phyloP scores from a whole-genome alignment of 1,140 invertebrate genomes.

The Calephelis nemesis region DNA sequence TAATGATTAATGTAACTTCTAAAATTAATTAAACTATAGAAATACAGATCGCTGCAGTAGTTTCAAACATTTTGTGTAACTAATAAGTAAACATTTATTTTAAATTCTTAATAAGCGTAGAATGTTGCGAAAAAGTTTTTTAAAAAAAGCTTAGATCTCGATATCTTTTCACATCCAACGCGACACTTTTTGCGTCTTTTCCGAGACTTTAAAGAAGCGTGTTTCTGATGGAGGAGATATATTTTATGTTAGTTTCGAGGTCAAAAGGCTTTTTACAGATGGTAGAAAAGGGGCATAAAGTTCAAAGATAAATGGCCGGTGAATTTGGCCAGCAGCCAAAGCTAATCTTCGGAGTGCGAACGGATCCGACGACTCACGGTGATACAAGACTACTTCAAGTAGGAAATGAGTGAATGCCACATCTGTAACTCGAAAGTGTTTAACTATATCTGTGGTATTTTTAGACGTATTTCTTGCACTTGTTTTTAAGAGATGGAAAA shows the following conservation, averaged over 20 bases:
- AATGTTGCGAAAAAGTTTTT: too few relatives aligned
- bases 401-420: constrained; percentile 12
- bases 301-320: constrained; percentile 13
- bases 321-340: constrained; percentile 17
- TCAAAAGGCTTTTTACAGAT: constrained; percentile 18
- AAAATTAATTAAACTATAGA: too few relatives aligned
- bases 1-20: too few relatives aligned
- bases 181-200: constrained; percentile 1
- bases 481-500: neutral
- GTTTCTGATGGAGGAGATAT: constrained; percentile 18
- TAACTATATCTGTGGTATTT: neutral
- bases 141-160: neutral
- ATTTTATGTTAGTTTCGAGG: constrained; percentile 19
- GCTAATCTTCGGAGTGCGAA: constrained; percentile 16
- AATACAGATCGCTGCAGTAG: too few relatives aligned
- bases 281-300: constrained; percentile 17
- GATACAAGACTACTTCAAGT: constrained; percentile 11
- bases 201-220: constrained; percentile 13
- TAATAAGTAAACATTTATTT: too few relatives aligned
- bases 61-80: too few relatives aligned
- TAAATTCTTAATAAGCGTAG: too few relatives aligned
- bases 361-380: constrained; percentile 2
- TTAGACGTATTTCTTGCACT: neutral
- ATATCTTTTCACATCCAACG: neutral
- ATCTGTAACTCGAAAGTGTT: constrained; percentile 1